phyloP scores from a whole-genome alignment of 2,797 vertebrate species.

The Pseudocheirus occidentalis region DNA sequence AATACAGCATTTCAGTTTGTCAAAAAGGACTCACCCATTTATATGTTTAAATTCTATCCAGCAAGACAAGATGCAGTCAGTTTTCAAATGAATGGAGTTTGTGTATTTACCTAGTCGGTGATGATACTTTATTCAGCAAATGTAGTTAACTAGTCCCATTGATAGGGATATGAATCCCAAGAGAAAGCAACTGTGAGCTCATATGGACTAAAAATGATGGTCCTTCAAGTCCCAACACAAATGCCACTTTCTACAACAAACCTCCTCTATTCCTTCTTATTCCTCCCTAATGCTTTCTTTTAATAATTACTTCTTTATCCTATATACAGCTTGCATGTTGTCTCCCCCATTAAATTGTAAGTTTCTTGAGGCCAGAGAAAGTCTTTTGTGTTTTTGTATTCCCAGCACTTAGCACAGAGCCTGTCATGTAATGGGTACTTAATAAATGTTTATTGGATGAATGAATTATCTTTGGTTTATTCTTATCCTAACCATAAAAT shows the following conservation, averaged over 20 bases:
- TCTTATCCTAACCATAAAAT: constrained; percentile 27
- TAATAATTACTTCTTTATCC: constrained; percentile 36
- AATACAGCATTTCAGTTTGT: background rate
- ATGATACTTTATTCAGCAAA: constrained; percentile 7
- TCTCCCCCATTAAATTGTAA: constrained; percentile 41
- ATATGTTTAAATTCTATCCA: background rate
- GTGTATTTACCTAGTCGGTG: background rate
- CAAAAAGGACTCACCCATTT: background rate
- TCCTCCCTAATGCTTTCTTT: background rate
- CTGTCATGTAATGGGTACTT: background rate
- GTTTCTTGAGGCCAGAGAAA: background rate
- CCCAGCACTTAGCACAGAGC: background rate
- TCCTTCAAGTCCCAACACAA: background rate
- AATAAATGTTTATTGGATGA: background rate
- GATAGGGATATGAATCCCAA: background rate
- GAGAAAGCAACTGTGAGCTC: background rate
- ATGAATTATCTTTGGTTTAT: background rate
- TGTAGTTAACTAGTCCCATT: constrained; percentile 6
- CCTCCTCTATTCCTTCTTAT: background rate
- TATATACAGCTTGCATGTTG: background rate
- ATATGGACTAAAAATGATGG: background rate
- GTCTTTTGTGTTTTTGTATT: constrained; percentile 51
- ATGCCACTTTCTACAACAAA: background rate
- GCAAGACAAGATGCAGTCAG: background rate
- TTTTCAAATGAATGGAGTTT: constrained; percentile 34